Base-by-base conservation (phyloP, 2,797 vertebrate genomes). In the Trichosurus vulpecula region DNA sequence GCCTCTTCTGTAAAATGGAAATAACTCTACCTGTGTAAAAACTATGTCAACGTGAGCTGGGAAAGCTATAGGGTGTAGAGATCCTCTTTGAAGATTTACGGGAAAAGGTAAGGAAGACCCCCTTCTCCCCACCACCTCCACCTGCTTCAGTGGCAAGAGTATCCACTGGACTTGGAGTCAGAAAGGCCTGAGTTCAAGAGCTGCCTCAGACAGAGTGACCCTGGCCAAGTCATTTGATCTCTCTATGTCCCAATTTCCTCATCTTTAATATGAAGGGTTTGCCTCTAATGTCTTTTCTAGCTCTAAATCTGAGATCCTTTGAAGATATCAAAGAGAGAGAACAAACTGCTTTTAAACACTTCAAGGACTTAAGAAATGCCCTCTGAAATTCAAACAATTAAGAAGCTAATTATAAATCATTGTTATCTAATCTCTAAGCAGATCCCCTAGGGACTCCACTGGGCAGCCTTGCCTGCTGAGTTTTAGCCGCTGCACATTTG, bases 351-450 rank as follows among this genome's bases (percentile, higher is more conserved):
- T 98, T 95, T 95, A 95, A 97, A 97, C 93, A 95, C 0, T 29
- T 92, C 96, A 90, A 94, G 93, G 95, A 66, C 94, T 52, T 96
- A 11, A n/a, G 96, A 97, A 97, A 97, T 96, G 95, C 97, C 97
- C 98, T 95, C 91, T 94, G 97, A 97, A 97, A 95, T 96, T 97
- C 95, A 61, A 89, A 97, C 96, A 97, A 97, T 95, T 55, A 94
- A 97, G 97, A 95, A 53, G 93, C 96, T 98, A 96, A 96, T 97
- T 97, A 81, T 95, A 95, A 96, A 97, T 97, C 95, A 93, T 96
- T 97, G 96, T 94, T 95, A 96, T 95, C 97, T 97, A 97, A 97
- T 98, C 97, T 97, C 96, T 97, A 96, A 96, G 96, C 95, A 54
- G 90, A 97, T 94, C 95, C 96, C 90, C 97, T 94, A 58, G 96